Evolutionary conservation across 2,113 vertebrate species (phyloP).

Genomic region (Lota lota): DNA sequence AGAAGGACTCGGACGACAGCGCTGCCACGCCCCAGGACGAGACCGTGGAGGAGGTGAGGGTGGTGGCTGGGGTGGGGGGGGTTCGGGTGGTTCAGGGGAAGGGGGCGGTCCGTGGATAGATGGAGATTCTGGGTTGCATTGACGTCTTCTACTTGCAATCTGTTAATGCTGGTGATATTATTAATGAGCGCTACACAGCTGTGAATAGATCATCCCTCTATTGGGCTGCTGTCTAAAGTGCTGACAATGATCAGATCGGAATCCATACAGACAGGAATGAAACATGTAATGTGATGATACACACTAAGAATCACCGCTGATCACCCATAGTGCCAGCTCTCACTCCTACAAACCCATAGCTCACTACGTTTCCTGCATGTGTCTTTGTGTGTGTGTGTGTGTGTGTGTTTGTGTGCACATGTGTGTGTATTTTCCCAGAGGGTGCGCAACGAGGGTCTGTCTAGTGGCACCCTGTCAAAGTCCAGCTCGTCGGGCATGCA

Average conservation of each 20-base stretch:
- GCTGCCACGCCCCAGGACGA: conserved; percentile 96
- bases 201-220: too few species aligned
- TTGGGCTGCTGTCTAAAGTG: too few species aligned
- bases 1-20: conserved; percentile 96
- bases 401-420: conserved; percentile 21
- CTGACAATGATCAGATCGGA: too few species aligned
- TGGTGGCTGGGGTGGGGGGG: conserved; percentile 32
- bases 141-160: not conserved
- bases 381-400: conserved; percentile 3
- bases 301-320: not conserved
- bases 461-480: conserved; percentile 95
- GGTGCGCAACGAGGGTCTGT: conserved; percentile 92
- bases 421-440: conserved; percentile 74
- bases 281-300: not conserved
- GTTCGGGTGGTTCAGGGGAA: too few species aligned
- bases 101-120: too few species aligned
- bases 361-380: not conserved
- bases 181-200: too few species aligned
- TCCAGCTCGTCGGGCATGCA: conserved; percentile 99
- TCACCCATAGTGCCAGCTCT: not conserved
- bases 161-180: too few species aligned
- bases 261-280: too few species aligned
- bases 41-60: conserved; percentile 89
- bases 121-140: not conserved
- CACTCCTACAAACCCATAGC: not conserved